These are phyloP conservation scores for Trachelus tabidus DNA, from an alignment of 2,888 invertebrate genomes.

Conservation along the genomic window DNA sequence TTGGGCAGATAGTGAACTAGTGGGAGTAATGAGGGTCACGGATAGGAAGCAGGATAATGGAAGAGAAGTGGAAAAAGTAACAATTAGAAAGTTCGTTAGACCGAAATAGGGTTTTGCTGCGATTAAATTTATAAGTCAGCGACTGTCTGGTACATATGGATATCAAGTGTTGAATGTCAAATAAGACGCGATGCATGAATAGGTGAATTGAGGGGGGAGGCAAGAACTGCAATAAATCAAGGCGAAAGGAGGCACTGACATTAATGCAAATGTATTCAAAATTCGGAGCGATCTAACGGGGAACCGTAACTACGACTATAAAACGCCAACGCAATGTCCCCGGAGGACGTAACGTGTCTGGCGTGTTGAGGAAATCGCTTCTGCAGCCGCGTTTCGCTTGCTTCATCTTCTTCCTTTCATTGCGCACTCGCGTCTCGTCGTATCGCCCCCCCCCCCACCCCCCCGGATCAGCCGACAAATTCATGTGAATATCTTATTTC, in stretches of 20 bases:
- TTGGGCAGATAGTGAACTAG: too few species aligned
- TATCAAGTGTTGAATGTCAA: too few species aligned
- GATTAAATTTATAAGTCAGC: too few species aligned
- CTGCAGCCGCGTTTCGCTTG: background rate
- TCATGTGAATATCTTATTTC: constrained; percentile 30
- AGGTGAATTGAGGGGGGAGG: too few species aligned
- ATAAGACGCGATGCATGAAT: too few species aligned
- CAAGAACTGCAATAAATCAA: too few species aligned
- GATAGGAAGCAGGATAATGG: too few species aligned
- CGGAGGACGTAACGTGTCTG: constrained; percentile 7
- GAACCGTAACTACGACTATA: constrained; percentile 32
- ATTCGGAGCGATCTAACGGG: constrained; percentile 22
- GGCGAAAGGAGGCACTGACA: constrained; percentile 4
- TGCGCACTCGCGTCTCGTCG: background rate
- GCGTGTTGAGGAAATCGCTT: background rate
- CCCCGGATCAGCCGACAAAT: constrained; percentile 6
- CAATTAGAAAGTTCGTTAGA: too few species aligned
- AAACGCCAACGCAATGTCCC: constrained; percentile 21
- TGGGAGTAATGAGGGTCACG: too few species aligned
- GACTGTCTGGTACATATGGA: too few species aligned
- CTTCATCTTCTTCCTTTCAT: background rate
- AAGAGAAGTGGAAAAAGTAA: too few species aligned
- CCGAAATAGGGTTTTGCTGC: too few species aligned
- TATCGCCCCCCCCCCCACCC: constrained; percentile 6
- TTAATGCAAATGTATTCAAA: constrained; percentile 50